Evolutionary conservation across 37 sponge, comb jelly and placozoan species (phyloP).

Genomic region (Halichondria panicea): DNA sequence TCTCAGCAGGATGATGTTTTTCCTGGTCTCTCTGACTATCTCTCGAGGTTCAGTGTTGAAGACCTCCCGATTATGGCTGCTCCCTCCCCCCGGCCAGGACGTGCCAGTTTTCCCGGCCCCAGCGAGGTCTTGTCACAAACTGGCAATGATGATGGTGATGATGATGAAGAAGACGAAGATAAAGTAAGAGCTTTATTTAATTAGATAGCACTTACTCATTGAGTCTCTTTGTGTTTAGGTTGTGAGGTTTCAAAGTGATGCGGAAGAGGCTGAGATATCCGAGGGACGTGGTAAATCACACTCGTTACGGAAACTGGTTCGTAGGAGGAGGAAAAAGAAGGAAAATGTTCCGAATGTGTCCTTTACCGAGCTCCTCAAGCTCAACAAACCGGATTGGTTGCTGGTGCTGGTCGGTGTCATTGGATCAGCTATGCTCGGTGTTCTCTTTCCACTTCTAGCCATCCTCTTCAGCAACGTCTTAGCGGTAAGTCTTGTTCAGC

Average conservation of each 20-base stretch:
- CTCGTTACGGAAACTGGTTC: background rate
- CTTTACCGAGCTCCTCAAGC: constrained; percentile 46
- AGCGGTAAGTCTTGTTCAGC: constrained; percentile 32
- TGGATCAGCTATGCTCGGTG: constrained; percentile 46
- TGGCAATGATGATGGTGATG: constrained; percentile 7
- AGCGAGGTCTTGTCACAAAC: background rate
- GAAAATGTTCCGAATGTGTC: background rate
- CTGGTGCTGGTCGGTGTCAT: constrained; percentile 63
- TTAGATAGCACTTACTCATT: background rate
- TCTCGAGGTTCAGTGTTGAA: constrained; percentile 37
- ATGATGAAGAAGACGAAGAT: background rate
- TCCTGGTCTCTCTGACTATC: background rate
- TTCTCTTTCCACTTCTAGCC: constrained; percentile 66
- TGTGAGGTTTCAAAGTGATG: background rate
- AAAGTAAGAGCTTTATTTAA: background rate
- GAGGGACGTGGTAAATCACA: background rate
- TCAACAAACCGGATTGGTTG: constrained; percentile 83
- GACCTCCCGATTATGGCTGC: constrained; percentile 49
- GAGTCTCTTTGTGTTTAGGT: background rate
- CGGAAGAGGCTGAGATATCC: background rate
- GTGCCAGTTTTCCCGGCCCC: constrained; percentile 5
- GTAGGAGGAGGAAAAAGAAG: background rate
- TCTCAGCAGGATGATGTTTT: constrained; percentile 10
- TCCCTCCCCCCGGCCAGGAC: constrained; percentile 32
- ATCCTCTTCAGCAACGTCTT: constrained; percentile 65